Conservation (phyloP, 2,797 vertebrate species). For the Myoxocephalus aenaeus region DNA sequence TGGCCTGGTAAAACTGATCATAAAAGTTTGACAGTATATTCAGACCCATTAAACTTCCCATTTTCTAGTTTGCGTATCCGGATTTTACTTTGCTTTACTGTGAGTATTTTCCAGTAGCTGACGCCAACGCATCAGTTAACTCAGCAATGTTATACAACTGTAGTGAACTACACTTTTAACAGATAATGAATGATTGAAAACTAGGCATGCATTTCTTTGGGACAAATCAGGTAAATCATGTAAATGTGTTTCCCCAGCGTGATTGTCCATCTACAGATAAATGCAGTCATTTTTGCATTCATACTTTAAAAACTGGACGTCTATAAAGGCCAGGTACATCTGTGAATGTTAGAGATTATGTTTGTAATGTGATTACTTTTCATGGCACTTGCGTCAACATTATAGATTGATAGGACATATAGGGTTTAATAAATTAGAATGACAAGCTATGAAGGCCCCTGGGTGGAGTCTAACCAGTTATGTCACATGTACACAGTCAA, state of each 20-base stretch:
- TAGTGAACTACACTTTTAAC: background rate
- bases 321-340: conserved; percentile 20
- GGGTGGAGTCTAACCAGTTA: background rate
- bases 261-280: conserved; percentile 1
- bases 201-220: background rate
- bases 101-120: background rate
- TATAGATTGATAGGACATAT: background rate
- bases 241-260: conserved; percentile 2
- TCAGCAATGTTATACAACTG: background rate
- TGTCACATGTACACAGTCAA: background rate
- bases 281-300: background rate
- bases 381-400: background rate
- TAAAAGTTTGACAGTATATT: background rate
- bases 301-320: background rate
- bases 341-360: background rate
- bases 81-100: background rate
- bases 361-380: background rate
- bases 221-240: background rate
- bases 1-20: background rate
- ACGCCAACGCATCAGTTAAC: background rate
- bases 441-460: background rate
- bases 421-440: background rate
- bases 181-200: background rate
- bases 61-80: background rate
- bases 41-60: background rate